Evolutionary conservation across 2,797 vertebrate genomes (phyloP).

Genomic region (Anguilla megastoma): DNA sequence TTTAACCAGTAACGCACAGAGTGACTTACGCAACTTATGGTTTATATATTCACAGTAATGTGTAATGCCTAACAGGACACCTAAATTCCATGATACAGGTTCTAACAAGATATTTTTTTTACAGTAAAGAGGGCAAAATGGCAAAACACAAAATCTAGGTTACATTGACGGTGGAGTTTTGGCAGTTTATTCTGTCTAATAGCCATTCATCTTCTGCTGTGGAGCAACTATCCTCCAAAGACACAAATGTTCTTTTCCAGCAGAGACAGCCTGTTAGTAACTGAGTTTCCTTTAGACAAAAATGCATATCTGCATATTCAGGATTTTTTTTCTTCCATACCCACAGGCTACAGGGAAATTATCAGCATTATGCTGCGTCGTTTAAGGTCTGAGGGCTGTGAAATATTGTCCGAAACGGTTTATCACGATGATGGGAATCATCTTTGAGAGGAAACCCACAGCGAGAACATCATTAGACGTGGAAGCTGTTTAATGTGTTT

Average conservation of each 20-base stretch:
- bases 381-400: not conserved
- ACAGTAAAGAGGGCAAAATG: not conserved
- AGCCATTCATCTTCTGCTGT: not conserved
- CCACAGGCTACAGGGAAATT: slow-evolving; percentile 9
- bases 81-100: not conserved
- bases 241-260: not conserved
- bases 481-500: slow-evolving; percentile 28
- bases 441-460: not conserved
- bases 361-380: slow-evolving; percentile 13
- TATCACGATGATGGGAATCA: not conserved
- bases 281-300: slow-evolving; percentile 17
- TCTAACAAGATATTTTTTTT: not conserved
- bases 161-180: not conserved
- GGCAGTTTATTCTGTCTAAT: not conserved
- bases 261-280: not conserved
- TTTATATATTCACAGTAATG: not conserved
- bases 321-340: not conserved
- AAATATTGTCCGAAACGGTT: slow-evolving; percentile 13
- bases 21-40: not conserved
- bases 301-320: not conserved
- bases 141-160: not conserved
- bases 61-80: not conserved
- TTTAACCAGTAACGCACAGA: not conserved
- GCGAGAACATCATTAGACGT: slow-evolving; percentile 37
- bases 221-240: not conserved